These are phyloP conservation scores for Montipora efflorescens DNA, from an alignment of 64 coral and sea anemone species.

Conservation along the genomic window DNA sequence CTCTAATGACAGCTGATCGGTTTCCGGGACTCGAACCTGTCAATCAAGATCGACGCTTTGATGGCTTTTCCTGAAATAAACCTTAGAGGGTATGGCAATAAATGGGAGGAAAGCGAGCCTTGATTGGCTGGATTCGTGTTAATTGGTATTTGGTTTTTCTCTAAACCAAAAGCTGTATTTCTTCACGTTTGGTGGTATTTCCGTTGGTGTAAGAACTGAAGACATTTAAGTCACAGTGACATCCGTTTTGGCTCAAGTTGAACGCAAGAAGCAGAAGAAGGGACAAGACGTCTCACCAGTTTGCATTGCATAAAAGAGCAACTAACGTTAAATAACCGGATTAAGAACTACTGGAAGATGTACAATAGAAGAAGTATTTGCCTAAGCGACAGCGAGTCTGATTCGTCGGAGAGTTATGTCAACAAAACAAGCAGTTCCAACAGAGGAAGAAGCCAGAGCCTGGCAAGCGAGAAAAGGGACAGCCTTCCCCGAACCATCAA, in stretches of 20 bases:
- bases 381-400: conserved; percentile 7
- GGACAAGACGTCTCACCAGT: background rate
- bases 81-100: background rate
- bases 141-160: background rate
- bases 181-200: background rate
- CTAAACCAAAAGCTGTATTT: no score
- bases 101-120: background rate
- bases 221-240: background rate
- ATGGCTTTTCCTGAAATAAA: conserved; percentile 1
- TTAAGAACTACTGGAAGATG: background rate
- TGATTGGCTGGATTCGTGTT: background rate
- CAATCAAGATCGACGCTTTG: conserved; percentile 46
- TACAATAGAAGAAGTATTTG: conserved; percentile 13
- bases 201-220: background rate
- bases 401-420: background rate
- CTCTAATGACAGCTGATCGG: conserved; percentile 22
- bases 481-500: background rate
- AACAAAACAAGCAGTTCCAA: background rate
- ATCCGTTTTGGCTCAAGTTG: background rate
- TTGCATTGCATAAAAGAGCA: background rate
- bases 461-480: background rate
- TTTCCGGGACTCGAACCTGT: conserved; percentile 37
- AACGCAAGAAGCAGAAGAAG: background rate
- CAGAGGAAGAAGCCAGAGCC: background rate
- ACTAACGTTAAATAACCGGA: background rate